A percentile compares a stretch with the other conserved stretches of the same genome.
Conservation (phyloP, 1,140 invertebrate species). For the Globodera rostochiensis region DNA sequence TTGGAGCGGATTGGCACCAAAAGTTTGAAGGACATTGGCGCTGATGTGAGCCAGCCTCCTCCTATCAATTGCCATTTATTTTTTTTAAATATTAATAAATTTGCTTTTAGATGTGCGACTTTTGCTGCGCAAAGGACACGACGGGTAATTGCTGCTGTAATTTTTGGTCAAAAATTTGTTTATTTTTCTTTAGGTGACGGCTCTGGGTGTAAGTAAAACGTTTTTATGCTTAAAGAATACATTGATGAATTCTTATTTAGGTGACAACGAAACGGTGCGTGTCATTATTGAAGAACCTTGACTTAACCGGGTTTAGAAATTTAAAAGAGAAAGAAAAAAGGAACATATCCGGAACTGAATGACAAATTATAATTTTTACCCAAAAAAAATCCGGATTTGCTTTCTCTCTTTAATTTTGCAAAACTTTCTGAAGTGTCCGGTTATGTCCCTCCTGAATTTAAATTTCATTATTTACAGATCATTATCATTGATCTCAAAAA, state of each 20-base stretch:
- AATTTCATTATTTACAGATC: not conserved
- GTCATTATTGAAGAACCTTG: not conserved
- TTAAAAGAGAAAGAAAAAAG: too few species aligned
- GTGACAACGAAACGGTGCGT: constrained; percentile 31
- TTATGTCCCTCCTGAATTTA: not conserved
- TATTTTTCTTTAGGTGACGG: constrained; percentile 22
- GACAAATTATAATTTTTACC: too few species aligned
- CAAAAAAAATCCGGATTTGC: too few species aligned
- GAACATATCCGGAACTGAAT: too few species aligned
- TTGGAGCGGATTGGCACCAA: constrained; percentile 11
- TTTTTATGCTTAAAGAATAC: not conserved
- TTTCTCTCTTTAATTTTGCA: too few species aligned
- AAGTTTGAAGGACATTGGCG: constrained; percentile 30
- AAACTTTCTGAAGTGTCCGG: too few species aligned
- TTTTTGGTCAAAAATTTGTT: not conserved
- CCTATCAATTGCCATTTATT: too few species aligned
- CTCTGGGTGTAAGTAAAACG: constrained; percentile 21
- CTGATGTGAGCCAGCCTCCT: constrained; percentile 5
- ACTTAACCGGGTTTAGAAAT: too few species aligned
- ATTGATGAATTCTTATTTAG: not conserved
- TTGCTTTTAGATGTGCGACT: constrained; percentile 35
- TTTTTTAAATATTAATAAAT: constrained; percentile 12
- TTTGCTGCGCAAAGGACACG: constrained; percentile 39
- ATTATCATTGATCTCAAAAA: constrained; percentile 36
- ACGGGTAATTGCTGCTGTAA: not conserved